Conservation (phyloP, 2,797 vertebrate genomes). For the Neosalanx taihuensis region DNA sequence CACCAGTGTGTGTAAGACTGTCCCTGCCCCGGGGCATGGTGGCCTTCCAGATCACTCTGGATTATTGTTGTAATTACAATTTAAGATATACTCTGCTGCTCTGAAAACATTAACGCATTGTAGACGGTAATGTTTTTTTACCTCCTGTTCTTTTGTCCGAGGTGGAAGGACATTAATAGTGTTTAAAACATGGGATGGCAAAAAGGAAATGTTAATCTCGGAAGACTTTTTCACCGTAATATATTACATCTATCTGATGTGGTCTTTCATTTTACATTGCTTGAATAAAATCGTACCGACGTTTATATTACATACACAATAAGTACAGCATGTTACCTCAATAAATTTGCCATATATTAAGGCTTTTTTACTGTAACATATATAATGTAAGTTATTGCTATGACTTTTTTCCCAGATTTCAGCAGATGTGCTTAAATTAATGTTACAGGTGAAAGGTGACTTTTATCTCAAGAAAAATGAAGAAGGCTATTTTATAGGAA, state of each 20-base stretch:
- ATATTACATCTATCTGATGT: constrained; percentile 14
- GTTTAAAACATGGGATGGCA: not conserved
- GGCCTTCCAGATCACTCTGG: constrained; percentile 57
- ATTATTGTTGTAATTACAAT: constrained; percentile 60
- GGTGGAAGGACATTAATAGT: not conserved
- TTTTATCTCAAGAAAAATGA: constrained; percentile 52
- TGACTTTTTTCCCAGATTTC: constrained; percentile 23
- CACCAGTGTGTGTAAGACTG: constrained; percentile 54
- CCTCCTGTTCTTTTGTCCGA: constrained; percentile 34
- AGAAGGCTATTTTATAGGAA: not conserved
- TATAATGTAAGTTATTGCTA: constrained; percentile 20
- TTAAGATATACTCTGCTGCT: constrained; percentile 51
- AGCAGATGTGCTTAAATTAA: no score
- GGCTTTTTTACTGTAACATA: no score
- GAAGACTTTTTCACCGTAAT: not conserved
- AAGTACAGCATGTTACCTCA: constrained; percentile 7
- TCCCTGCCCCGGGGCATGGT: constrained; percentile 14
- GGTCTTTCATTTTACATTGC: constrained; percentile 9
- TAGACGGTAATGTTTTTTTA: constrained; percentile 45
- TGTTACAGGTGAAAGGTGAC: no score
- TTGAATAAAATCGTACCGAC: constrained; percentile 5
- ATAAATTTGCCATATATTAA: no score
- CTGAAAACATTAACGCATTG: constrained; percentile 48
- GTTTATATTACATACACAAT: not conserved
- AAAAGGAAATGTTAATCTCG: not conserved